Evolutionary conservation across 1,140 invertebrate species (phyloP), one percentile per base, ranked within the genome.

Genomic region (Leptinotarsa defecta): DNA sequence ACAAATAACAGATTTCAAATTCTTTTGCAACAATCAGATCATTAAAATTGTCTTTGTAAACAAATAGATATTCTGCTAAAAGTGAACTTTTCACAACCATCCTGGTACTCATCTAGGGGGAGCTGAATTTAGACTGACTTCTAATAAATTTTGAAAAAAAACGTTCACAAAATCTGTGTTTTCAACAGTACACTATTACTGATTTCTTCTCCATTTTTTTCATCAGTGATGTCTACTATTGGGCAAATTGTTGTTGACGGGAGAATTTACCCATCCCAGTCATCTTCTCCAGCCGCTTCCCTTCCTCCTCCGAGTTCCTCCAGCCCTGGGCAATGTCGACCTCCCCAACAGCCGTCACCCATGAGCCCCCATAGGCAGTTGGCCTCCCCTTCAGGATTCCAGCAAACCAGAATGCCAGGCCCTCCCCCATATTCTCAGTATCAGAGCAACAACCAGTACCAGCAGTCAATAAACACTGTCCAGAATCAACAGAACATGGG

Each of bases 231-330:
- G 75, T 91, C 91, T 49, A 90, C 89, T 17, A 91, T 94, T 79
- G 93, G 93, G 67, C 91, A 90, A 64, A 93, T 94, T 77, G 91
- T 94, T 2, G 93, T 94, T 17, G 93, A 94, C 86, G 93, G 93
- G 61, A 89, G 92, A 82, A 88, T 91, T 71, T 91, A 91, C 84
- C 82, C 84, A 19, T 78, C 83, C 5, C 82, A 87, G 81, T 83
- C 86, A 63, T 84, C 87, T 75, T 88, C 87, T 49, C 87, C 87
- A 24, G 73, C 76, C n/a, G 48, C 74, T 52, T 84, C 86, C 78
- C 83, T 84, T 5, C 86, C 85, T 49, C 87, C 86, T 49, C 81
- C 81, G 84, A 77, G 83, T 81, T 70, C 86, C 79, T 20, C 86
- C 75, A 61, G 79, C 84, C 77, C 86, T 6, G 80, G 79, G 3